Evolutionary conservation across 2,888 invertebrate species (phyloP), one percentile per base, ranked within the genome.

Genomic region (Operophtera brumata): DNA sequence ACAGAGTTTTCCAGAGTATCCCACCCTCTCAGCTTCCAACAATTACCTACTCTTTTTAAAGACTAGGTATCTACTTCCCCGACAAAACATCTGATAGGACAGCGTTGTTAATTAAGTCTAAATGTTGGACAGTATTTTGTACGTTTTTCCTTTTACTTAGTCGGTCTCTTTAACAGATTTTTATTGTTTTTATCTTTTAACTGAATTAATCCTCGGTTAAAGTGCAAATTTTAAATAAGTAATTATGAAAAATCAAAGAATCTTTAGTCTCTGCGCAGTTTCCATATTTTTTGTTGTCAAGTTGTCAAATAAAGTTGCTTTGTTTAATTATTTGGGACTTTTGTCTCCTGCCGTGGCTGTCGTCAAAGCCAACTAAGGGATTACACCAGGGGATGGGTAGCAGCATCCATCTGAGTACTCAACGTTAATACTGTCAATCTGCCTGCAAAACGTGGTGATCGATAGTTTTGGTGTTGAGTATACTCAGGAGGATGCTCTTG

Each of bases 1-100:
- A 13, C 37, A 11, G 13, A 39, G 20, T 20, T 20, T n/a, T 13
- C 36, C 12, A 36, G 36, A 28, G 11, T 30, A 7, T 30, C 7
- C 13, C n/a, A 10, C 12, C 66, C n/a, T 40, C 50, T 25, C 41
- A 32, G 52, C 40, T 42, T 51, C 32, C 34, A 46, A 42, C 62
- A 63, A 68, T 69, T 70, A 74, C 71, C 57, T 69, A 72, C 66
- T 73, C 77, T 70, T 67, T 71, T 69, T 59, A 66, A 65, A 71
- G 66, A 72, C 36, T 36, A 30, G 66, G 71, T 69, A 61, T 62
- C 63, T 57, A 56, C 61, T 53, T 49, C 42, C 50, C 57, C 59
- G 39, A 58, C 59, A 61, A 61, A 64, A 61, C 60, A 64, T 61
- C 63, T 59, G 61, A 64, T 60, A 62, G 47, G 50, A 61, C 54